Percentiles rank a stretch among this genome's conserved stretches.
Conservation (phyloP, 2,797 vertebrate genomes). For the Lepus oiostolus region DNA sequence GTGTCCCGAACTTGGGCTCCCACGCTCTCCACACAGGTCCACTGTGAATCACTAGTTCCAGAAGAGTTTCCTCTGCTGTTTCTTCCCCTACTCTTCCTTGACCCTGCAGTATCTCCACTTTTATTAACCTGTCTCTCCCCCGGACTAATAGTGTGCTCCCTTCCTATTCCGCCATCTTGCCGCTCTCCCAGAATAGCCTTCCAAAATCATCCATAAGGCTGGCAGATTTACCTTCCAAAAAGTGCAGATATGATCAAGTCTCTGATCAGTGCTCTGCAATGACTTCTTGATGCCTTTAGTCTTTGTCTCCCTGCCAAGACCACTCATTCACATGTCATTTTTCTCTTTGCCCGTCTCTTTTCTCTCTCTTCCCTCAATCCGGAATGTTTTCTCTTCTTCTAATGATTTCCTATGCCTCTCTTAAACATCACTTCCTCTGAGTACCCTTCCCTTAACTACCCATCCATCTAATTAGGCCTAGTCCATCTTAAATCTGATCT, state of each 20-base stretch:
- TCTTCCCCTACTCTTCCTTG: too few species aligned
- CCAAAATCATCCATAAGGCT: background rate
- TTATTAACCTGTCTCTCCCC: too few species aligned
- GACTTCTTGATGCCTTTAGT: background rate
- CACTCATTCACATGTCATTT: background rate
- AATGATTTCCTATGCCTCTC: background rate
- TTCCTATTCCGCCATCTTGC: too few species aligned
- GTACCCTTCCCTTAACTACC: background rate
- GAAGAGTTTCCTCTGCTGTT: too few species aligned
- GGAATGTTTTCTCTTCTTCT: background rate
- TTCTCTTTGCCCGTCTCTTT: background rate
- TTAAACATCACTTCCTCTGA: background rate
- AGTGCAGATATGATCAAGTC: background rate
- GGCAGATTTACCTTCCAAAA: background rate
- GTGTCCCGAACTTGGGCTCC: too few species aligned
- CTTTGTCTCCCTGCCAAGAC: background rate
- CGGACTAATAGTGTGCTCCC: too few species aligned
- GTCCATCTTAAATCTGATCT: background rate
- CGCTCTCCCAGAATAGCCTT: background rate
- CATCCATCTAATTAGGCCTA: background rate
- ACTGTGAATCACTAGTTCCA: too few species aligned
- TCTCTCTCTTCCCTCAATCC: background rate
- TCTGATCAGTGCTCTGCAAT: background rate
- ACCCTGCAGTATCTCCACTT: too few species aligned
- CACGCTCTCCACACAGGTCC: too few species aligned